These are phyloP conservation scores for Gallinago media DNA, from an alignment of 2,113 vertebrate genomes.

Conservation along the genomic window DNA sequence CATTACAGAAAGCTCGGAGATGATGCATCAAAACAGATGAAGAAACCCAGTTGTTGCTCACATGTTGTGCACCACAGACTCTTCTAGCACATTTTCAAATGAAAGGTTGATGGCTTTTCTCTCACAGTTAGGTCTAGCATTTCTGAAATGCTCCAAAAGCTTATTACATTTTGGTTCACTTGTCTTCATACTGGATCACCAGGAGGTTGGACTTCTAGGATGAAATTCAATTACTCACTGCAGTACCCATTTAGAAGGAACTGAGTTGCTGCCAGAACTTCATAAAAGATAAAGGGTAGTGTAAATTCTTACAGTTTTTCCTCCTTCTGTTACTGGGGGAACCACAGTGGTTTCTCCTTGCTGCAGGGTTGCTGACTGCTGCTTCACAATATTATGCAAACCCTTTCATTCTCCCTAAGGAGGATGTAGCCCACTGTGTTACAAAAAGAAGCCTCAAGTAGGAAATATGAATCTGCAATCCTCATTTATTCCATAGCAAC, in stretches of 20 bases:
- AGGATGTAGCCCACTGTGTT: neutral
- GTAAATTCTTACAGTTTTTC: neutral
- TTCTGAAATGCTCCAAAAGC: neutral
- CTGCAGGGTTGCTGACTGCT: neutral
- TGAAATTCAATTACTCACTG: neutral
- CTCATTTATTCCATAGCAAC: neutral
- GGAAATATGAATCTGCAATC: neutral
- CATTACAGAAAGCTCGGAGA: neutral
- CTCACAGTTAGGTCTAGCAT: neutral
- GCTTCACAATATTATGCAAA: neutral
- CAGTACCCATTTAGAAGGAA: neutral
- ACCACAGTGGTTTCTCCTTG: neutral
- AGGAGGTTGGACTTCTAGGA: neutral
- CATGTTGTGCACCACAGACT: neutral
- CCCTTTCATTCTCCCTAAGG: neutral
- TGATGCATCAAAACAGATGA: neutral
- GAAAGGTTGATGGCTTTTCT: neutral
- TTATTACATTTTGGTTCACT: neutral
- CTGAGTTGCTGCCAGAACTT: neutral
- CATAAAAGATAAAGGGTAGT: neutral
- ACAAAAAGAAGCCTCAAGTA: neutral
- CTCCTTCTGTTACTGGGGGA: neutral
- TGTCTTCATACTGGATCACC: neutral
- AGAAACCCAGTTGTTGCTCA: neutral
- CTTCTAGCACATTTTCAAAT: neutral